Conservation (phyloP, 2,888 invertebrate species). For the Mesochorus sp. region DNA sequence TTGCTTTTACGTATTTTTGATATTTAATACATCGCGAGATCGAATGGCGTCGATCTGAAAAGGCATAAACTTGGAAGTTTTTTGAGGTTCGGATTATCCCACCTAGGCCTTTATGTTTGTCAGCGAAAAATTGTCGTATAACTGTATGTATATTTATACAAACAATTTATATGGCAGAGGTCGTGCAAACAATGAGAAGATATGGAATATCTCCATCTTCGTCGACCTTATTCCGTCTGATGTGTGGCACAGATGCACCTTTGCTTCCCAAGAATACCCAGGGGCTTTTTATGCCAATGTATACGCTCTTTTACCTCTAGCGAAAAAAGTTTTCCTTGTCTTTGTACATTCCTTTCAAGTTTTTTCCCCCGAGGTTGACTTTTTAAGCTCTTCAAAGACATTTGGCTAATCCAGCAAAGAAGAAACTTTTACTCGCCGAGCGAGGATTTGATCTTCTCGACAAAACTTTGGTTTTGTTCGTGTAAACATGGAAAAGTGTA, state of each 20-base stretch:
- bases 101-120: background rate
- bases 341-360: background rate
- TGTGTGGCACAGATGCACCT: conserved; percentile 6
- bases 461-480: too few relatives aligned
- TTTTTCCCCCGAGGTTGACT: background rate
- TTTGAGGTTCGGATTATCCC: background rate
- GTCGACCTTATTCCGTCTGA: background rate
- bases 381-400: background rate
- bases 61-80: background rate
- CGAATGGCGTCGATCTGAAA: too few relatives aligned
- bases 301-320: background rate
- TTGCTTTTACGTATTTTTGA: background rate
- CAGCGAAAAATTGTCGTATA: background rate
- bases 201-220: background rate
- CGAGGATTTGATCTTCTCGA: too few relatives aligned
- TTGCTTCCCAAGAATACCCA: conserved; percentile 1
- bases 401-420: too few relatives aligned
- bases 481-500: too few relatives aligned
- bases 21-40: background rate
- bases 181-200: conserved; percentile 15
- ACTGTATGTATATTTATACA: background rate
- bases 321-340: background rate
- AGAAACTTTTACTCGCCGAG: too few relatives aligned
- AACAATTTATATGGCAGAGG: conserved; percentile 6
- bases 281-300: background rate